Base-by-base conservation (phyloP, 2,113 vertebrate species). In the Caranx melampygus region DNA sequence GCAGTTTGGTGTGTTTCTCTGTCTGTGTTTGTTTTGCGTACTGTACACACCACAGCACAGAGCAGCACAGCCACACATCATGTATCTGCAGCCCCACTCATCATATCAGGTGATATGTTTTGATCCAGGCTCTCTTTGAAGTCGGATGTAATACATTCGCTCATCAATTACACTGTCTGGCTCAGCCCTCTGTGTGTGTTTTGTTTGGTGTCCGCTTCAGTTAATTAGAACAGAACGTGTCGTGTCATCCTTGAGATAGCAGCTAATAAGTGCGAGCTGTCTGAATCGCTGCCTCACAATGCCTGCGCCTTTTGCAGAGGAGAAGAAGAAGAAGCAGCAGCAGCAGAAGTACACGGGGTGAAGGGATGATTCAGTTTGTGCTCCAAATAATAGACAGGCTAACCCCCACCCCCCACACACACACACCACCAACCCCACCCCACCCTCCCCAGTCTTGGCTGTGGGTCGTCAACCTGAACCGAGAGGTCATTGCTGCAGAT, bases 171-270 rank as follows among this genome's bases (percentile, higher is more conserved):
- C 85, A 70, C 35, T 42, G 82, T 57, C 75, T 72, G 63, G 42
- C 79, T 76, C 40, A 72, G 79, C 77, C 51, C 47, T 72, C 57
- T 67, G 75, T 73, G 59, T 44, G 54, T 21, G 81, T 91, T 90
- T 89, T 88, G 84, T 93, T 88, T 88, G 81, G 78, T 75, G 82
- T 91, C 88, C 45, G 77, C 86, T 75, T 58, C 52, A 72, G 83
- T 90, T 93, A 89, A 92, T 93, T 87, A 89, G 73, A 86, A 85
- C 82, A 80, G 80, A 66, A 61, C 44, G 57, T 45, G 73, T 55
- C 47, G 58, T 64, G 81, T 82, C 69, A 87, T 92, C 89, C 88
- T 91, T 76, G 78, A 89, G 87, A 84, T 82, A 64, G 71, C 51
- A 34, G 79, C 82, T 89, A 86, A 90, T 91, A 87, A 76, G 88